Conservation (phyloP, 2,888 invertebrate species). For the Biston betularia region DNA sequence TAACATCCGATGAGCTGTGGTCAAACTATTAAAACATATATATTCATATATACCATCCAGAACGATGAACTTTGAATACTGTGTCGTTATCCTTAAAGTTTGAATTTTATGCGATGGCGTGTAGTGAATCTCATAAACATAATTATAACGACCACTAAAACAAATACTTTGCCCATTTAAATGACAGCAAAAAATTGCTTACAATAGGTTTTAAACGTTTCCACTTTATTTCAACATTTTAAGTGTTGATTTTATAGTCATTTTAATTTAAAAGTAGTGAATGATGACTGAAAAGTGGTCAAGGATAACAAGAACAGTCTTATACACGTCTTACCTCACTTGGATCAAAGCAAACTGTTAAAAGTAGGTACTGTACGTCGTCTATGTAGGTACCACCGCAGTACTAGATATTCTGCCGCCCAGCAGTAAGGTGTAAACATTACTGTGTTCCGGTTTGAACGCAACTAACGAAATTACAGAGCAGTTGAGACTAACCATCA, state of each 20-base stretch:
- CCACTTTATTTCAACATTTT: conserved; percentile 22
- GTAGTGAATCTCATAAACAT: conserved; percentile 60
- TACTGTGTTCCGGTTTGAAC: too few species aligned
- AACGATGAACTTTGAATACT: not conserved
- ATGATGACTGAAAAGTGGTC: conserved; percentile 3
- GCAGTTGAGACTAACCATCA: too few species aligned
- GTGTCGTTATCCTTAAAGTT: conserved; percentile 52
- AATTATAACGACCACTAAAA: conserved; percentile 65
- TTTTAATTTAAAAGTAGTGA: conserved; percentile 11
- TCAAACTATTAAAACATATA: too few species aligned
- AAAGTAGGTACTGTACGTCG: too few species aligned
- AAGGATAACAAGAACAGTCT: not conserved
- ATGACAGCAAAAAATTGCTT: conserved; percentile 52
- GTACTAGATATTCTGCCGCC: too few species aligned
- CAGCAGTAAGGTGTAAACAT: too few species aligned
- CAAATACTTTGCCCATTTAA: conserved; percentile 54
- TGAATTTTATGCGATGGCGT: conserved; percentile 59
- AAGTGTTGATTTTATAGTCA: conserved; percentile 17
- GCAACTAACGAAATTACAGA: too few species aligned
- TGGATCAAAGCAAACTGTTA: not conserved
- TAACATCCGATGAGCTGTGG: too few species aligned
- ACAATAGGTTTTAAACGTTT: conserved; percentile 48
- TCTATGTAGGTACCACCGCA: too few species aligned
- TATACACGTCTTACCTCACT: too few species aligned
- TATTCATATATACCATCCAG: too few species aligned